phyloP scores from a whole-genome alignment of 1,140 invertebrate species.

The Drosophila baimaii region DNA sequence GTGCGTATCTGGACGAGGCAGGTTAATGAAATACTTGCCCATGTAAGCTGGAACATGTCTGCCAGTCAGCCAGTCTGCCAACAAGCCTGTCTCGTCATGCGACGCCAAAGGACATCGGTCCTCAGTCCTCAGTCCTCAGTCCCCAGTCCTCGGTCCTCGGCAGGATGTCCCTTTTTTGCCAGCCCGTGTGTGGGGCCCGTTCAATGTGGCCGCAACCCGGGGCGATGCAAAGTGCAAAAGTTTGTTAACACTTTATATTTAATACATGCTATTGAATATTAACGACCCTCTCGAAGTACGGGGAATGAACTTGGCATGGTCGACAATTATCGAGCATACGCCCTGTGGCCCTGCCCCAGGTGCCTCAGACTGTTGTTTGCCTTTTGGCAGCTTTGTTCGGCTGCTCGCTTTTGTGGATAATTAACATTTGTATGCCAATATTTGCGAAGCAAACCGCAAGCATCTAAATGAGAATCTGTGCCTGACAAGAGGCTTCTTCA shows the following conservation, averaged over 20 bases:
- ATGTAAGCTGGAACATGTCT: constrained; percentile 48
- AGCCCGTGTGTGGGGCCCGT: constrained; percentile 10
- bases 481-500: constrained; percentile 22
- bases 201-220: constrained; percentile 13
- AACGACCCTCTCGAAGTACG: constrained; percentile 9
- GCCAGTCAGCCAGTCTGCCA: constrained; percentile 18
- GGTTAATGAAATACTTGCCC: constrained; percentile 77
- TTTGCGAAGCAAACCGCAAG: constrained; percentile 36
- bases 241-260: constrained; percentile 63
- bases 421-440: constrained; percentile 73
- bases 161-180: constrained; percentile 21
- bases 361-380: constrained; percentile 18
- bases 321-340: constrained; percentile 45
- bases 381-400: constrained; percentile 16
- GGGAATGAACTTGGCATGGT: neutral
- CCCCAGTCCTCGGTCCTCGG: neutral
- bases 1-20: constrained; percentile 75
- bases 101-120: constrained; percentile 34
- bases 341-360: constrained; percentile 8
- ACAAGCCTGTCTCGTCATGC: constrained; percentile 22
- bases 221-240: constrained; percentile 63
- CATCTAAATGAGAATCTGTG: constrained; percentile 41
- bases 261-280: constrained; percentile 50
- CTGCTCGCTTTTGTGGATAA: constrained; percentile 41
- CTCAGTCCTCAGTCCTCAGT: neutral